Base-by-base conservation (phyloP, 2,113 vertebrate genomes). In the Lagopus leucura region DNA sequence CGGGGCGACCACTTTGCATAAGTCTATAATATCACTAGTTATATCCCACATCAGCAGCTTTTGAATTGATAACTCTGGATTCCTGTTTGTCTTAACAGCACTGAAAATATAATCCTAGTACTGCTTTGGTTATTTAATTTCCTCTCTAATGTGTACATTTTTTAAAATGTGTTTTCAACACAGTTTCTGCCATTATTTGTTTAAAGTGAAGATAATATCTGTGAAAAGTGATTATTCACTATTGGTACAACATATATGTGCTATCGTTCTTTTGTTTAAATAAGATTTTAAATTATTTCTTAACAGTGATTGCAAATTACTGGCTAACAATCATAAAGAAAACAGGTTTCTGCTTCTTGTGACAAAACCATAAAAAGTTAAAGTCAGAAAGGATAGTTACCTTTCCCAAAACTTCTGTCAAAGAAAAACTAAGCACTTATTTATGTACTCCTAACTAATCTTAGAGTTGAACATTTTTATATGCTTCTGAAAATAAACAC, bases 151-250 rank as follows among this genome's bases (percentile, higher is more conserved):
- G 11, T 13, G 18, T 3, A 90, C 8, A 14, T 73, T 89, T 91
- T 84, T 63, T 61, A 54, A 65, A 84, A 61, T 47, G 66, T 13
- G 40, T 57, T 76, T 82, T 72, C 34, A 79, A 57, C 75, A 20
- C 2, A 12, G 42, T 72, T 79, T 81, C 43, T 92, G 28, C 43
- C 40, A 60, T 87, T 60, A 90, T 12, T 20, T 3, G 8, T 72
- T 90, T 54, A 74, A 72, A 77, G 72, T 64, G 90, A 95, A 86
- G 67, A 75, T 30, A 58, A 8, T 54, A 84, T 92, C 81, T 82
- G 38, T 60, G 13, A 47, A 89, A 91, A 61, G 77, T 14, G 81
- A 83, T 90, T 88, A 93, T 84, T 82, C 43, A 32, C 47, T 82
- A 22, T 74, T 84, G 52, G 16, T 61, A 72, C 40, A 87, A 65